phyloP scores from a whole-genome alignment of 1,140 invertebrate genomes.

The Hyphantria cunea region DNA sequence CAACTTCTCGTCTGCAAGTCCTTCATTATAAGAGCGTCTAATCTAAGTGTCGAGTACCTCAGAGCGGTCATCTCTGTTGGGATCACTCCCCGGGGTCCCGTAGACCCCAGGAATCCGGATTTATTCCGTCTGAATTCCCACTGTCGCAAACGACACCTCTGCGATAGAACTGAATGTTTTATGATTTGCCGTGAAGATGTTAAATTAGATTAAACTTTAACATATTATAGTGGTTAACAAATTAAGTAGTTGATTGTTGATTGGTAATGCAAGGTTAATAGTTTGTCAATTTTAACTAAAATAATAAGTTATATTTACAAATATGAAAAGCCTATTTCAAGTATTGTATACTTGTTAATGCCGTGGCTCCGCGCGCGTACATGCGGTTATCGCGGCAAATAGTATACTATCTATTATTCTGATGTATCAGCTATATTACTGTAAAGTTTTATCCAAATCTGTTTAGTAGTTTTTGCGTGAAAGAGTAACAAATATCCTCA shows the following conservation, averaged over 20 bases:
- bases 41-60: slow-evolving; percentile 70
- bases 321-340: too few species aligned
- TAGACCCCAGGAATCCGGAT: slow-evolving; percentile 70
- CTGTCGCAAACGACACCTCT: slow-evolving; percentile 61
- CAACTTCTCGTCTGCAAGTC: slow-evolving; percentile 45
- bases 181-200: slow-evolving; percentile 52
- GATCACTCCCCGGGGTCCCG: slow-evolving; percentile 67
- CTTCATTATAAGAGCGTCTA: slow-evolving; percentile 53
- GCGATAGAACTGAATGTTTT: slow-evolving; percentile 56
- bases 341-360: too few species aligned
- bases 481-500: too few species aligned
- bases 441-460: too few species aligned
- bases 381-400: too few species aligned
- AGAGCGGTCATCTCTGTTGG: slow-evolving; percentile 70
- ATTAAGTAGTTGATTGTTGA: neutral
- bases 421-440: too few species aligned
- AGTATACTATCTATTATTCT: too few species aligned
- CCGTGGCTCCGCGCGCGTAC: too few species aligned
- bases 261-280: neutral
- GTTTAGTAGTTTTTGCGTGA: too few species aligned
- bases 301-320: too few species aligned
- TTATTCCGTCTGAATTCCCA: slow-evolving; percentile 73
- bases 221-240: slow-evolving; percentile 3
- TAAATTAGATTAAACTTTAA: slow-evolving; percentile 56
- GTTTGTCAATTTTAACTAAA: too few species aligned